These are phyloP conservation scores for Setipinna tenuifilis DNA, from an alignment of 2,797 vertebrate genomes.

Conservation along the genomic window DNA sequence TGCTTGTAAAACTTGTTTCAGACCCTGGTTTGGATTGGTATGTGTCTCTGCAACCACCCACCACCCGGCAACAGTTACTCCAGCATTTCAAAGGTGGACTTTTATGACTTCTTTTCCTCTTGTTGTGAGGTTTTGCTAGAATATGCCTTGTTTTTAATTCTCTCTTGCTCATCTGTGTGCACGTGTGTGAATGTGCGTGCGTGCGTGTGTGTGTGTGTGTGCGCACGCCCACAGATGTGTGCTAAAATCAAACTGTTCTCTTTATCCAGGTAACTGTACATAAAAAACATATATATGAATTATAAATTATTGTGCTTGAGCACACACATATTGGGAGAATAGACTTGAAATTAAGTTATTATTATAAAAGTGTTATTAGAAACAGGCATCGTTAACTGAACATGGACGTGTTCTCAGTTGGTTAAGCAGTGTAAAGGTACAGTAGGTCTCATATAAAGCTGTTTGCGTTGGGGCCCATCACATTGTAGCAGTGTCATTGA, in stretches of 20 bases:
- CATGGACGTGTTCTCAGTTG: background rate
- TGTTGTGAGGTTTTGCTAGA: constrained; percentile 41
- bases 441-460: background rate
- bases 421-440: background rate
- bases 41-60: background rate
- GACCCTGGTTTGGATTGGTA: background rate
- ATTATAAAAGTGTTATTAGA: background rate
- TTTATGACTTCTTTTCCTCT: constrained; percentile 15
- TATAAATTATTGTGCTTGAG: background rate
- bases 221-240: background rate
- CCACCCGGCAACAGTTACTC: background rate
- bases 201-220: constrained; percentile 6
- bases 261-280: background rate
- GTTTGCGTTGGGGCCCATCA: background rate
- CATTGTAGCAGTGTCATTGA: background rate
- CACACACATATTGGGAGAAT: background rate
- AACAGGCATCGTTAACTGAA: background rate
- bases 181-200: background rate
- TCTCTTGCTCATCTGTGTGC: constrained; percentile 3
- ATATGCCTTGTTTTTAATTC: constrained; percentile 44
- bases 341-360: background rate
- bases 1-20: background rate
- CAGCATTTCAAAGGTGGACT: background rate
- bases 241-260: background rate
- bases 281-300: background rate